Evolutionary conservation across 2,797 vertebrate species (phyloP).

Genomic region (Chiroxiphia lanceolata): DNA sequence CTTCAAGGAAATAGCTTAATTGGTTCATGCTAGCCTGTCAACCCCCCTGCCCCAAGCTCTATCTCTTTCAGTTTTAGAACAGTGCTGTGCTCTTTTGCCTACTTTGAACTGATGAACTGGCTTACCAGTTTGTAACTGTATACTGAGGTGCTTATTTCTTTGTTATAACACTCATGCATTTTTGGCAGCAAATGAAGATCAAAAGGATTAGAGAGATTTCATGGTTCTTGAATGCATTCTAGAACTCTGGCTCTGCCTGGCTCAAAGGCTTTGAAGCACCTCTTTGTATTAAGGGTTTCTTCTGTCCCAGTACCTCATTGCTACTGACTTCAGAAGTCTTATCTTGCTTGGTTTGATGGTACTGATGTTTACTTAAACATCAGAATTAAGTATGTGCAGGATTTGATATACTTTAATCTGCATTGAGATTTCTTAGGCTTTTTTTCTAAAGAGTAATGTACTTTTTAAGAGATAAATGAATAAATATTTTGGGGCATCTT

Average conservation of each 20-base stretch:
- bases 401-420: background rate
- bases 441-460: slow-evolving; percentile 19
- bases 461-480: slow-evolving; percentile 62
- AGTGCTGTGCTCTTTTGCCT: slow-evolving; percentile 4
- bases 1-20: background rate
- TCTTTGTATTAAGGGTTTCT: slow-evolving; percentile 2
- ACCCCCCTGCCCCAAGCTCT: background rate
- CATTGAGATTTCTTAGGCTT: background rate
- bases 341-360: background rate
- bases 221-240: background rate
- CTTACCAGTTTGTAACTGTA: background rate
- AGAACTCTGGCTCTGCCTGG: background rate
- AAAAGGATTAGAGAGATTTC: background rate
- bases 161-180: background rate
- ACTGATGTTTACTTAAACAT: background rate
- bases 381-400: background rate
- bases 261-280: background rate
- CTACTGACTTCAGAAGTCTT: slow-evolving; percentile 17
- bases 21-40: background rate
- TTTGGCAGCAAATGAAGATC: slow-evolving; percentile 8
- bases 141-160: background rate
- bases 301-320: background rate
- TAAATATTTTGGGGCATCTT: slow-evolving; percentile 61
- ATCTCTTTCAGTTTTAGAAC: background rate
- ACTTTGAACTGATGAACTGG: background rate